Percentiles rank a stretch among this genome's conserved stretches.
phyloP scores from a whole-genome alignment of 2,113 vertebrate genomes.

The Jaculus jaculus region DNA sequence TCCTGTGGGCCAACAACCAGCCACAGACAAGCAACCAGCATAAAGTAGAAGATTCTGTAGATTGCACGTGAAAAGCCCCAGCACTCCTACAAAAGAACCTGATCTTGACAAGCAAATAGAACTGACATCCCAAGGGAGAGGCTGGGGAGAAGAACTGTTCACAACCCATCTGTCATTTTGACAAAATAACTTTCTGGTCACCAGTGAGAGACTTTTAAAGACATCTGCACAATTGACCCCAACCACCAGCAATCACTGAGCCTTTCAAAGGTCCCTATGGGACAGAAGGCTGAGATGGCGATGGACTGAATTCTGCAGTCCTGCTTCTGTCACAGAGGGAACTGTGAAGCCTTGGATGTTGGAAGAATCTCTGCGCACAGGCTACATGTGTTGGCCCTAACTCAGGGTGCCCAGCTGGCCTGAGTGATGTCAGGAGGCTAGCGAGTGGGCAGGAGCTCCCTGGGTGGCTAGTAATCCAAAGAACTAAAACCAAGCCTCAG shows the following conservation, averaged over 20 bases:
- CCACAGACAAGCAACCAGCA: background rate
- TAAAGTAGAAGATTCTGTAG: background rate
- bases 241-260: slow-evolving; percentile 80
- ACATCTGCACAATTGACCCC: slow-evolving; percentile 81
- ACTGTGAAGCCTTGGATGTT: slow-evolving; percentile 60
- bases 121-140: slow-evolving; percentile 71
- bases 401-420: slow-evolving; percentile 65
- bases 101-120: slow-evolving; percentile 78
- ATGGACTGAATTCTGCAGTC: slow-evolving; percentile 58
- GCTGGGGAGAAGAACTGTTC: slow-evolving; percentile 60
- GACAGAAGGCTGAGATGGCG: slow-evolving; percentile 68
- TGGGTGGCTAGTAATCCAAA: slow-evolving; percentile 43
- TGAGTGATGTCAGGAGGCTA: slow-evolving; percentile 66
- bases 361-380: slow-evolving; percentile 66
- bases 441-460: background rate
- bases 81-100: slow-evolving; percentile 75
- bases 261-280: slow-evolving; percentile 74
- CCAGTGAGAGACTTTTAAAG: slow-evolving; percentile 82
- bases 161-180: slow-evolving; percentile 83
- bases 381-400: slow-evolving; percentile 44
- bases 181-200: slow-evolving; percentile 84
- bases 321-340: slow-evolving; percentile 52
- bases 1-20: background rate
- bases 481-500: slow-evolving; percentile 50
- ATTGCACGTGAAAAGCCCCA: background rate